These are phyloP conservation scores for Tortrix viridana DNA, from an alignment of 2,888 invertebrate genomes.

Conservation along the genomic window DNA sequence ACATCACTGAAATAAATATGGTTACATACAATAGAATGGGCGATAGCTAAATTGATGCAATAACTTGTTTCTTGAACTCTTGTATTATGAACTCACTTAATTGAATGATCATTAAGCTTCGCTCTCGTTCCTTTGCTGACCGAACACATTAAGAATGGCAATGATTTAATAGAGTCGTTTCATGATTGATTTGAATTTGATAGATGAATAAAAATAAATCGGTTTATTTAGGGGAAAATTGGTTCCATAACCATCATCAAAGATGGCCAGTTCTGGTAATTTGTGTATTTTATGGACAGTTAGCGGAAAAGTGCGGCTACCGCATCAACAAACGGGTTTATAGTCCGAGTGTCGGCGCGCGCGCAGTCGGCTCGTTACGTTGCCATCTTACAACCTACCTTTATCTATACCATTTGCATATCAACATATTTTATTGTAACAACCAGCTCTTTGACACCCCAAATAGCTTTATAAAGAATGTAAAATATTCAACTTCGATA, in stretches of 20 bases:
- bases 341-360: conserved; percentile 28
- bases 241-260: conserved; percentile 40
- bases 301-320: conserved; percentile 50
- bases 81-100: no score
- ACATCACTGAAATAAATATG: no score
- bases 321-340: conserved; percentile 54
- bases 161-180: neutral
- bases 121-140: neutral
- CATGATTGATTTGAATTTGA: conserved; percentile 9
- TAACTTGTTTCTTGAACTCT: no score
- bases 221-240: conserved; percentile 23
- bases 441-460: conserved; percentile 61
- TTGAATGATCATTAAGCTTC: no score
- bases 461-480: conserved; percentile 65
- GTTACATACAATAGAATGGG: no score
- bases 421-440: conserved; percentile 60
- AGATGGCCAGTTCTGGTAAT: conserved; percentile 51
- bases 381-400: conserved; percentile 67
- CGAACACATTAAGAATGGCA: neutral
- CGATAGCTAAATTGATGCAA: no score
- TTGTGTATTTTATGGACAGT: conserved; percentile 53
- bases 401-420: conserved; percentile 69
- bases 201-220: conserved; percentile 13
- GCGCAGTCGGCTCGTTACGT: conserved; percentile 56
- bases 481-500: conserved; percentile 52